phyloP scores from a whole-genome alignment of 1,140 invertebrate genomes.

The Drosophila lini region DNA sequence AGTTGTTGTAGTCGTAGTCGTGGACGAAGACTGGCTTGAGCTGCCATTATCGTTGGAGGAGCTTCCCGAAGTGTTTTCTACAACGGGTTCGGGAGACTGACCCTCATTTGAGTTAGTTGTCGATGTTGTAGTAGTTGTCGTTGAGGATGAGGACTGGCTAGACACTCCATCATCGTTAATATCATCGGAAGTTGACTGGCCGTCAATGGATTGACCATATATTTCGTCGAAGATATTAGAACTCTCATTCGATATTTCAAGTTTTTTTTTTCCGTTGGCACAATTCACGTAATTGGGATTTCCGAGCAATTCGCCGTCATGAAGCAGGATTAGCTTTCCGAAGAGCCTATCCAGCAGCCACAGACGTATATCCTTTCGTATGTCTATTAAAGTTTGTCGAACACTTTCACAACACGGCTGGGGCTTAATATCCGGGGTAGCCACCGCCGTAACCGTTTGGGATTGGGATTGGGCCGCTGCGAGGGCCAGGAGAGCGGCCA shows the following conservation, averaged over 20 bases:
- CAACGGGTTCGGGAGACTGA: background rate
- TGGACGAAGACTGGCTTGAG: conserved; percentile 4
- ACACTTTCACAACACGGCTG: conserved; percentile 72
- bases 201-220: background rate
- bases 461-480: conserved; percentile 51
- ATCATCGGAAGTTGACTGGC: background rate
- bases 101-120: conserved; percentile 18
- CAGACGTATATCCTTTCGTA: conserved; percentile 68
- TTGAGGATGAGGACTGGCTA: conserved; percentile 1
- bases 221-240: conserved; percentile 18
- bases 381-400: conserved; percentile 67
- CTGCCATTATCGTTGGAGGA: background rate
- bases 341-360: conserved; percentile 70
- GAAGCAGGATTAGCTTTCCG: conserved; percentile 59
- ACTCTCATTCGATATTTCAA: conserved; percentile 9
- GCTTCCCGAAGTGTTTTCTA: background rate
- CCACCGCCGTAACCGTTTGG: conserved; percentile 37
- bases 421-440: conserved; percentile 26
- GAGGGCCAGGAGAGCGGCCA: conserved; percentile 54
- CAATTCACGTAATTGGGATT: conserved; percentile 51
- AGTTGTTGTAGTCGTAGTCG: conserved; percentile 9
- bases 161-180: conserved; percentile 2
- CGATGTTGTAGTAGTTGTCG: conserved; percentile 13
- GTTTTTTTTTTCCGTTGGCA: conserved; percentile 38
- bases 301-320: conserved; percentile 60